Evolutionary conservation across 1,140 invertebrate species (phyloP).

Genomic region (Bombus waltoni): DNA sequence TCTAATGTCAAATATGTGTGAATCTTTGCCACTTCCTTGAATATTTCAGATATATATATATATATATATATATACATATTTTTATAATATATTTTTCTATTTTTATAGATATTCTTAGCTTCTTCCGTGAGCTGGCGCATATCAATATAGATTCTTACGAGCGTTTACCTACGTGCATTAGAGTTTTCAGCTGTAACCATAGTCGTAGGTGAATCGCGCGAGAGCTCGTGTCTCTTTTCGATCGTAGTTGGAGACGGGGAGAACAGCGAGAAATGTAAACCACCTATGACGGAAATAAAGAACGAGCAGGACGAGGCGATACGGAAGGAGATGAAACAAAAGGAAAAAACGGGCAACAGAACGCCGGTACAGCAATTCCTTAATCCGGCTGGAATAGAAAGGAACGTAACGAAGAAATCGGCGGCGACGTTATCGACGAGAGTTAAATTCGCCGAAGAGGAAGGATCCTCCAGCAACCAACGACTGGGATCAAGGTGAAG

Average conservation of each 20-base stretch:
- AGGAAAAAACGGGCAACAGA: constrained; percentile 40
- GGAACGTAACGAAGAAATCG: background rate
- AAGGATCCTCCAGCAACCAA: background rate
- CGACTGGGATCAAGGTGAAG: constrained; percentile 43
- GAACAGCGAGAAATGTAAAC: background rate
- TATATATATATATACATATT: too few species aligned
- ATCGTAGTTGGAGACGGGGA: background rate
- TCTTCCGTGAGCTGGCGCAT: too few species aligned
- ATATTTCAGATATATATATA: too few species aligned
- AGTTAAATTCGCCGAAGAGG: background rate
- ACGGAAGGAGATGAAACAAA: constrained; percentile 37
- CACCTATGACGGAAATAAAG: constrained; percentile 44
- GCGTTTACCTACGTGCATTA: too few species aligned
- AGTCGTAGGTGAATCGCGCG: background rate
- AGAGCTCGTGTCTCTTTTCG: background rate
- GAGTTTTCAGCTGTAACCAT: background rate
- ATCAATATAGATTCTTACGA: too few species aligned
- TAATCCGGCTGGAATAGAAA: background rate
- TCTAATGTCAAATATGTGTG: too few species aligned
- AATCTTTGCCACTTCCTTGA: too few species aligned
- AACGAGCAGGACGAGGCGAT: constrained; percentile 57
- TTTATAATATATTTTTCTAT: too few species aligned
- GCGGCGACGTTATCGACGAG: background rate
- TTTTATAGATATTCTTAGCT: too few species aligned
- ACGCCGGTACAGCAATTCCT: constrained; percentile 62